phyloP scores from a whole-genome alignment of 2,113 vertebrate genomes.

The Sakesphorus luctuosus region DNA sequence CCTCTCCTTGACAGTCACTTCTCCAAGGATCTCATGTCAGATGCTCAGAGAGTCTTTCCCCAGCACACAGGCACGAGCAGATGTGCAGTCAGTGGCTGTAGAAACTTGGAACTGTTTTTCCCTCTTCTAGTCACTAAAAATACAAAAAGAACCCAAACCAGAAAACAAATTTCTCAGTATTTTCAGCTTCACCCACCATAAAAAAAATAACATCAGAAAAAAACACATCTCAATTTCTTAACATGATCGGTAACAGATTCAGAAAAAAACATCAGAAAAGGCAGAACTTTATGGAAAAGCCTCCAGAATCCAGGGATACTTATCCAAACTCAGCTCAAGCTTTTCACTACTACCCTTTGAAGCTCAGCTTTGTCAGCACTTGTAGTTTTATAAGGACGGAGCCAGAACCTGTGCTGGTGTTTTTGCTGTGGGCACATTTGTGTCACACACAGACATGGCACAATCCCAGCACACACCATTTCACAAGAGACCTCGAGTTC shows the following conservation, averaged over 20 bases:
- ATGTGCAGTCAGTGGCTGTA: not conserved
- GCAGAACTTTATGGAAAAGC: rapidly evolving
- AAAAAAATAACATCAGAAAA: not conserved
- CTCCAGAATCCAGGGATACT: not conserved
- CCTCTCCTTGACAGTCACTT: not conserved
- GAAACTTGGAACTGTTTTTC: not conserved
- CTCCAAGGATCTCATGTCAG: not conserved
- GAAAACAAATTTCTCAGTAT: not conserved
- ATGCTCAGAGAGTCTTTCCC: not conserved
- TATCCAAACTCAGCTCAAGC: not conserved
- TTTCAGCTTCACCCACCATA: not conserved
- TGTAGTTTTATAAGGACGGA: not conserved
- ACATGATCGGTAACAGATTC: not conserved
- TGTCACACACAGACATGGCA: rapidly evolving
- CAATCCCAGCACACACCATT: not conserved
- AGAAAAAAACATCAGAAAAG: not conserved
- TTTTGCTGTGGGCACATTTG: not conserved
- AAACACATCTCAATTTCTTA: not conserved
- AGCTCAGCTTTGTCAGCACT: not conserved
- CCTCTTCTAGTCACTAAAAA: not conserved
- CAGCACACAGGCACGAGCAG: not conserved
- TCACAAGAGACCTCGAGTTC: not conserved
- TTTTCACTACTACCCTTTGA: not conserved
- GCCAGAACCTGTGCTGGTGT: not conserved
- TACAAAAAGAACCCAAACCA: not conserved